A percentile compares a stretch with the other conserved stretches of the same genome.
phyloP scores from a whole-genome alignment of 1,140 invertebrate genomes.

The Trichoplusia ni region DNA sequence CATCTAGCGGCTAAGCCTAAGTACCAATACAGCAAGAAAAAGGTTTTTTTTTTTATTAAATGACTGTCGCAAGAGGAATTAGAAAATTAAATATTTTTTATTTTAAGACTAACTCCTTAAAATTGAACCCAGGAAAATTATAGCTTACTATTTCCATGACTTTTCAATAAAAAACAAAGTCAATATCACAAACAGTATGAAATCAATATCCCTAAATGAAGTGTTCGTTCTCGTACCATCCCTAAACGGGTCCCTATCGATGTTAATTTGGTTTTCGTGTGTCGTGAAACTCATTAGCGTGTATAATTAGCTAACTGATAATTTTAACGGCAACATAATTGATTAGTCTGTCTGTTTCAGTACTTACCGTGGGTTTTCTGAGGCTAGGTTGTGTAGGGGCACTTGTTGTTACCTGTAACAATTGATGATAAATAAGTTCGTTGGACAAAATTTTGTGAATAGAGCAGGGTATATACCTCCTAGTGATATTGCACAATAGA shows the following conservation, averaged over 20 bases:
- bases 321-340: neutral
- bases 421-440: constrained; percentile 21
- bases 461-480: neutral
- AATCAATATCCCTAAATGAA: too few relatives aligned
- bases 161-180: too few relatives aligned
- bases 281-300: neutral
- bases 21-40: too few relatives aligned
- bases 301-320: neutral
- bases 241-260: neutral
- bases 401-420: constrained; percentile 54
- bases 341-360: neutral
- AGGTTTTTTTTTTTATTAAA: too few relatives aligned
- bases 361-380: constrained; percentile 55
- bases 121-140: too few relatives aligned
- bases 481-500: too few relatives aligned
- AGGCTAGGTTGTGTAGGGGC: constrained; percentile 30
- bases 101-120: too few relatives aligned
- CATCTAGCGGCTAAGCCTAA: too few relatives aligned
- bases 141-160: too few relatives aligned
- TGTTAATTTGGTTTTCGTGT: neutral
- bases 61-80: too few relatives aligned
- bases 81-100: too few relatives aligned
- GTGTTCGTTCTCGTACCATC: neutral
- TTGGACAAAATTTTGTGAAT: neutral
- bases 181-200: too few relatives aligned